Evolutionary conservation across 2,113 vertebrate genomes (phyloP).

Genomic region (Columba janthina): DNA sequence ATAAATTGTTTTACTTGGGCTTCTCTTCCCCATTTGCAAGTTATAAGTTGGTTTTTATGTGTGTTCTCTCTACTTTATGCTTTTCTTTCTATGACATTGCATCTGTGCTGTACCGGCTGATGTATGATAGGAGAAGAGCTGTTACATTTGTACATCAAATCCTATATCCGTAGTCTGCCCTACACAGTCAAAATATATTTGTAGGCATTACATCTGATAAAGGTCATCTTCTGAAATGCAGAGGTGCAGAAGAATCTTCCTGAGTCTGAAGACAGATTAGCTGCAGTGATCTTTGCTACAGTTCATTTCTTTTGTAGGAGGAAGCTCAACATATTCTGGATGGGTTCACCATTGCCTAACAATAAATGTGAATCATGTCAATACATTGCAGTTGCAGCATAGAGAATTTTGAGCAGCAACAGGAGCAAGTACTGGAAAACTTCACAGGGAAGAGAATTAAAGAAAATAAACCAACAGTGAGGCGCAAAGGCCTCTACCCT

Average conservation of each 20-base stretch:
- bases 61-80: neutral
- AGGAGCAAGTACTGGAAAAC: neutral
- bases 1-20: neutral
- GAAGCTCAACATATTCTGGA: neutral
- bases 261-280: neutral
- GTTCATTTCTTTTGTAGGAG: neutral
- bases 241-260: conserved; percentile 18
- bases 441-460: neutral
- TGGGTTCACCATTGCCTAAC: neutral
- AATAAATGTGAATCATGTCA: neutral
- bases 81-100: neutral
- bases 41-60: neutral
- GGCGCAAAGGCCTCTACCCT: neutral
- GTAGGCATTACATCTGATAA: conserved; percentile 25
- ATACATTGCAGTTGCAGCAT: neutral
- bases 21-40: neutral
- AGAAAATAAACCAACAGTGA: neutral
- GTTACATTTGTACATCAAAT: conserved; percentile 21
- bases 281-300: conserved; percentile 7
- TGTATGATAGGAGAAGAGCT: neutral
- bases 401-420: neutral
- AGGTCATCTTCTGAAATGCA: conserved; percentile 45
- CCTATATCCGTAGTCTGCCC: neutral
- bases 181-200: conserved; percentile 8
- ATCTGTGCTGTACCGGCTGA: neutral